Evolutionary conservation across 2,113 vertebrate genomes (phyloP), one percentile per base, ranked within the genome.

Genomic region (Ploceus nigricollis): DNA sequence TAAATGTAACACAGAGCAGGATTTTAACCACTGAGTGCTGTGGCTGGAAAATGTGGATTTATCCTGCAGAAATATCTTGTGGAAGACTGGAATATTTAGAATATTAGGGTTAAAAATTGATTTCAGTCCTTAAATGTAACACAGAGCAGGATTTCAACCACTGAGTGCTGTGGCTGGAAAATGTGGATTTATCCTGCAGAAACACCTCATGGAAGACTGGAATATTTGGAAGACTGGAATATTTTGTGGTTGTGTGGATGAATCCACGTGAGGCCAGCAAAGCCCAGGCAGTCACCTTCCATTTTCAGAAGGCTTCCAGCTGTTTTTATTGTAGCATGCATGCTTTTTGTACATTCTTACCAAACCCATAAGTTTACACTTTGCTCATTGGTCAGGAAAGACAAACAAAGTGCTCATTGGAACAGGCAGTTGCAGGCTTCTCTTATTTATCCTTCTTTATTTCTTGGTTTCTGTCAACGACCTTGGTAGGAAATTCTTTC

Each of bases 281-380:
- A 44, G 7, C 37, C 7, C 1, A 0, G 23, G 25, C 42, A 42
- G 7, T n/a, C 40, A 10, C 44, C 10, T 19, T 45, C 44, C 45
- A 47, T 22, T 47, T 47, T 47, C 45, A 11, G 45, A 47, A 47
- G 45, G 20, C 20, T 47, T 47, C 45, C 9, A 47, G 8, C 45
- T 47, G 45, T 11, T 47, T 11, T 22, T 22, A 47, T 22, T 47
- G 20, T 47, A 47, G 45, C 45, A 11, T 45, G 44, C 44, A 20
- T 21, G 45, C 45, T 22, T 22, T 21, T 47, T 47, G 11, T 22
- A 47, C 45, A 47, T 47, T 47, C 45, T 47, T 47, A 11, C 45
- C 21, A 47, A 47, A 8, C 44, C 21, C 44, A 5, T 45, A 45
- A 45, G 10, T 47, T 47, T 47, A 47, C 45, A 47, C 45, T 54